Percentiles rank a stretch among this genome's conserved stretches.
These are phyloP conservation scores for Potamilus streckersoni DNA, from an alignment of 1,140 invertebrate genomes.

Conservation along the genomic window DNA sequence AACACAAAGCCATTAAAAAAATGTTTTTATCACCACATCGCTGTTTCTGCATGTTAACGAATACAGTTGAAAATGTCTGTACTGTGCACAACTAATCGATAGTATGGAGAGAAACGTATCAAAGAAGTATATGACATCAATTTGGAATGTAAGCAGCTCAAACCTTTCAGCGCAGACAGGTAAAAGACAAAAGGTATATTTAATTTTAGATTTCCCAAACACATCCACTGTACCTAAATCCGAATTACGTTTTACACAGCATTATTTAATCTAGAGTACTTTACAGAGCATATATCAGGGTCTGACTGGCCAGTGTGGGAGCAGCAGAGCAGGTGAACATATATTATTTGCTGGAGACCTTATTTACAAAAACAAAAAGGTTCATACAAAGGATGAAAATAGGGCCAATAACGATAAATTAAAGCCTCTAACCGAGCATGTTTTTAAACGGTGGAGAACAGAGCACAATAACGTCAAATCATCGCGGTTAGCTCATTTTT, in stretches of 20 bases:
- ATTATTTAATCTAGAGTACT: constrained; percentile 27
- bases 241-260: constrained; percentile 14
- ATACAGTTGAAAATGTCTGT: constrained; percentile 29
- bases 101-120: constrained; percentile 26
- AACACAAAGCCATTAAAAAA: constrained; percentile 27
- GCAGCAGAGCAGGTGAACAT: too few species aligned
- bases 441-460: too few species aligned
- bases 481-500: too few species aligned
- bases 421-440: too few species aligned
- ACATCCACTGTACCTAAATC: constrained; percentile 9
- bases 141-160: constrained; percentile 22
- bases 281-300: constrained; percentile 1
- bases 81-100: constrained; percentile 25
- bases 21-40: constrained; percentile 14
- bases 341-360: too few species aligned
- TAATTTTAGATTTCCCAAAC: constrained; percentile 28
- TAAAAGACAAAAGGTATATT: constrained; percentile 27
- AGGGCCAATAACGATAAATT: too few species aligned
- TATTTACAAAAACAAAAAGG: too few species aligned
- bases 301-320: too few species aligned
- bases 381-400: too few species aligned
- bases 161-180: constrained; percentile 22
- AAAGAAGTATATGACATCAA: constrained; percentile 24
- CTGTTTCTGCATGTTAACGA: constrained; percentile 23
- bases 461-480: too few species aligned